Conservation (phyloP, 2,113 vertebrate species). For the Seriola aureovittata region DNA sequence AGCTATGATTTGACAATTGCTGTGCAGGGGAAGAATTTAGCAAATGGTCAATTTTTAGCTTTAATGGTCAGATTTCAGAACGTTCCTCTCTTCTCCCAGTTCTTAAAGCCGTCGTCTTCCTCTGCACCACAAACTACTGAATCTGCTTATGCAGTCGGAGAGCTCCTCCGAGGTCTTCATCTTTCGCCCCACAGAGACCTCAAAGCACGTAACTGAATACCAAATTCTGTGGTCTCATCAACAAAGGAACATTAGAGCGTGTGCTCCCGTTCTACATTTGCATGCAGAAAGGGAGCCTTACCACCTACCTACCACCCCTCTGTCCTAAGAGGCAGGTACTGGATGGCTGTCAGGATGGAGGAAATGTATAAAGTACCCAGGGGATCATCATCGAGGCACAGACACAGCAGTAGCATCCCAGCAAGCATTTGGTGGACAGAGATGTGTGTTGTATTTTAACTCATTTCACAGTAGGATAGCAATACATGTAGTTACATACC, state of each 20-base stretch:
- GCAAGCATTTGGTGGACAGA: not conserved
- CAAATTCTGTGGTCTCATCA: slow-evolving; percentile 37
- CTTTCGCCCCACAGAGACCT: slow-evolving; percentile 24
- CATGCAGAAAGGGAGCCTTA: not conserved
- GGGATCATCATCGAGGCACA: not conserved
- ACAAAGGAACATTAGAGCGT: not conserved
- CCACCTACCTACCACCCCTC: not conserved
- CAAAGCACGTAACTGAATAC: slow-evolving; percentile 30
- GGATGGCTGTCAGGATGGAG: not conserved
- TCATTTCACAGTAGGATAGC: not conserved
- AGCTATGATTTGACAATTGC: no score
- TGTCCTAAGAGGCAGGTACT: not conserved
- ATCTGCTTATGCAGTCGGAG: not conserved
- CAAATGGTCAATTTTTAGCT: no score
- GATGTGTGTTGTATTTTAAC: not conserved
- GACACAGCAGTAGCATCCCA: slow-evolving; percentile 3
- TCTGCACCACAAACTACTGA: not conserved
- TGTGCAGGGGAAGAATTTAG: no score
- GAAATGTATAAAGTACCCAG: not conserved
- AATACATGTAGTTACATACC: no score
- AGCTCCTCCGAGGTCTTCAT: slow-evolving; percentile 23
- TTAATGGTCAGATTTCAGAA: not conserved
- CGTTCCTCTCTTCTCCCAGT: not conserved
- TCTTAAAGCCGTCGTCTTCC: not conserved
- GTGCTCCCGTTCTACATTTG: not conserved